Conservation (phyloP, 1,140 invertebrate species). For the Orussus abietinus region DNA sequence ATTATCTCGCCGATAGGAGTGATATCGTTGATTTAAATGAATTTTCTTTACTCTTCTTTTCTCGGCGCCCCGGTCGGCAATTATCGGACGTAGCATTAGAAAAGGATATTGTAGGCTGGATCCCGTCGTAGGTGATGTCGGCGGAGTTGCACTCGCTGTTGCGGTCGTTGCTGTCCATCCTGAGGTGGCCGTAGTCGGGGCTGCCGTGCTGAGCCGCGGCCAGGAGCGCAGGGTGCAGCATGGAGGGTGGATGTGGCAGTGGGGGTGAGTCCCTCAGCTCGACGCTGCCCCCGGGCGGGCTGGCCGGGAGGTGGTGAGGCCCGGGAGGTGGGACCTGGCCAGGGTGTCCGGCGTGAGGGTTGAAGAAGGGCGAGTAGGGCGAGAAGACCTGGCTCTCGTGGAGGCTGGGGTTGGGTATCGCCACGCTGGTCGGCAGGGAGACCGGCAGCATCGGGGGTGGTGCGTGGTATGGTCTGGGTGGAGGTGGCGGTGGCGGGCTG, state of each 20-base stretch:
- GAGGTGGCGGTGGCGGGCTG: conserved; percentile 62
- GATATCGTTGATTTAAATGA: no score
- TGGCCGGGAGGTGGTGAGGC: conserved; percentile 55
- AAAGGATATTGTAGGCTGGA: conserved; percentile 95
- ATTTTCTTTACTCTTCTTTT: no score
- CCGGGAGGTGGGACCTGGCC: conserved; percentile 51
- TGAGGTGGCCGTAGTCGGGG: conserved; percentile 70
- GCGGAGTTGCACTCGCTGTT: conserved; percentile 85
- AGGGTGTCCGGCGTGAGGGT: conserved; percentile 54
- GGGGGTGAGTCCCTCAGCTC: conserved; percentile 74
- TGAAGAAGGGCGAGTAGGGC: conserved; percentile 83
- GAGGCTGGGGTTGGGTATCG: conserved; percentile 92
- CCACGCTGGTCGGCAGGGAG: conserved; percentile 87
- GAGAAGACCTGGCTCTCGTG: conserved; percentile 93
- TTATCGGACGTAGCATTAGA: conserved; percentile 55
- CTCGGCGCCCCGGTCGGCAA: no score
- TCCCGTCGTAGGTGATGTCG: conserved; percentile 82
- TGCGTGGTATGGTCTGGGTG: conserved; percentile 63
- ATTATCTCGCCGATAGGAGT: no score
- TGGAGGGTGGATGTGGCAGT: conserved; percentile 73
- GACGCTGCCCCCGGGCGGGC: conserved; percentile 60
- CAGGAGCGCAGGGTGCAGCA: conserved; percentile 73
- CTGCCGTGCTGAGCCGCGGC: conserved; percentile 75
- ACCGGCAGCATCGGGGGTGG: conserved; percentile 80
- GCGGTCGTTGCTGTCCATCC: conserved; percentile 77